Base-by-base conservation (phyloP, 2,113 vertebrate species). In the Upupa epops region DNA sequence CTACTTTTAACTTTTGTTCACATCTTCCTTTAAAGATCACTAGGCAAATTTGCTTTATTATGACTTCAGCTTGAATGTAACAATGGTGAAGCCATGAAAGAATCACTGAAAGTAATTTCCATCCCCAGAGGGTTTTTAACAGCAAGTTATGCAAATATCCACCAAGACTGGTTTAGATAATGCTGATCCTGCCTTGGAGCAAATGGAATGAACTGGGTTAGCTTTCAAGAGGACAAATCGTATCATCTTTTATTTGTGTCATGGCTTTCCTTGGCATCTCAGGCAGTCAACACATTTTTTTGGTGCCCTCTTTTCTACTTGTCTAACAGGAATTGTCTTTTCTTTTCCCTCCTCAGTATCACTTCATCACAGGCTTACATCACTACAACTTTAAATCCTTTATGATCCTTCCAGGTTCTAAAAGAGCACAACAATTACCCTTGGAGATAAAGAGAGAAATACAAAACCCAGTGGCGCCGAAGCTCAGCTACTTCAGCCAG, bases 131-230 rank as follows among this genome's bases (percentile, higher is more conserved):
- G 66, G 36, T 76, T 86, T 42, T 92, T 85, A 87, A 79, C 66
- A 73, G 49, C 31, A 84, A 79, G 81, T 79, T 95, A 92, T 82
- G 75, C 82, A 96, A 94, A 94, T 94, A 94, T 15, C 78, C 74
- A 92, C 1, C 9, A 32, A 82, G 71, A 19, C 81, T 2, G 5
- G 80, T 86, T 90, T 52, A 88, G 82, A 92, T 83, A 89, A 79
- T 37, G 36, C 66, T 82, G 89, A 93, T 89, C 59, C 71, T 95
- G 87, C 87, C 89, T 85, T 51, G 63, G 74, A 93, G 81, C 91
- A 89, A 94, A 54, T 24, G 19, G n/a, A 81, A 72, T 0, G 5
- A 89, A 73, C 66, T 58, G 63, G 32, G 72, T 91, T 89, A 73
- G 63, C 55, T 90, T 96, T 90, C 63, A 83, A 89, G 83, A 85